A percentile compares a stretch with the other conserved stretches of the same genome.
Conservation (phyloP, 2,113 vertebrate genomes). For the Tiliqua scincoides region DNA sequence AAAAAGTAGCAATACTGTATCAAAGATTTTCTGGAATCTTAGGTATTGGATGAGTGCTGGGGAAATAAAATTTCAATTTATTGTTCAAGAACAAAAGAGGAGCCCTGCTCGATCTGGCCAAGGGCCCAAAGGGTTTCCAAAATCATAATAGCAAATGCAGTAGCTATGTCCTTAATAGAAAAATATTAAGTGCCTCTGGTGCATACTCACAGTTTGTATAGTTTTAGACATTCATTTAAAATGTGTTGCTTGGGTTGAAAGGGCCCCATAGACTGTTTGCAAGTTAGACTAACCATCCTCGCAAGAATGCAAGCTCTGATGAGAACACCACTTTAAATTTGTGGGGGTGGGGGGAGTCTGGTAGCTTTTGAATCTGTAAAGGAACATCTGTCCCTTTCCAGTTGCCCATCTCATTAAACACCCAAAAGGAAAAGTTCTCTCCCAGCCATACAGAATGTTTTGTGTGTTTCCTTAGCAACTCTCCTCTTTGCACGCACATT, state of each 20-base stretch:
- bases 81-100: too few species aligned
- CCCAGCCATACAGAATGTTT: slow-evolving; percentile 31
- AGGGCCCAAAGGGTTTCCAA: neutral
- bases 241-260: neutral
- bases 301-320: neutral
- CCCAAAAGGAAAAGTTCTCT: neutral
- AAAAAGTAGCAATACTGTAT: neutral
- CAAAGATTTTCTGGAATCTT: neutral
- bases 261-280: neutral
- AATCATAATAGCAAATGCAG: neutral
- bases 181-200: neutral
- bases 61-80: neutral
- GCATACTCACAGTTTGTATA: neutral
- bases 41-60: neutral
- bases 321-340: neutral
- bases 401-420: slow-evolving; percentile 21
- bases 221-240: neutral
- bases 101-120: too few species aligned
- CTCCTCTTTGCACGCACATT: slow-evolving; percentile 46
- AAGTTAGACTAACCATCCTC: neutral
- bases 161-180: neutral
- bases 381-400: slow-evolving; percentile 39
- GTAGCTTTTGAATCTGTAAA: slow-evolving; percentile 45
- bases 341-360: too few species aligned
- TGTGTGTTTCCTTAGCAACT: slow-evolving; percentile 69